A percentile compares a stretch with the other conserved stretches of the same genome.
These are phyloP conservation scores for Leptinotarsa tumamoca DNA, from an alignment of 2,888 invertebrate genomes.

Conservation along the genomic window DNA sequence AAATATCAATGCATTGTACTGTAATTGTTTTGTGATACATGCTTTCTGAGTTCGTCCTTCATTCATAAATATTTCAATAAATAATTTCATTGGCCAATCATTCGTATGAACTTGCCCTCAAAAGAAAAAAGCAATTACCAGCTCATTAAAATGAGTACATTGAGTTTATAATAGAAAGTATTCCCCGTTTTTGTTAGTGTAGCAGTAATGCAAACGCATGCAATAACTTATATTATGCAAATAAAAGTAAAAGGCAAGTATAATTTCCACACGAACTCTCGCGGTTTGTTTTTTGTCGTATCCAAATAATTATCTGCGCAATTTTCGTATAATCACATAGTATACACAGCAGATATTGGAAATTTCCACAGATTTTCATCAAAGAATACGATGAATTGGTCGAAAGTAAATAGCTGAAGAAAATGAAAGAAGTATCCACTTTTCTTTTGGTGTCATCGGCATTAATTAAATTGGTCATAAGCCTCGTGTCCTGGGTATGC, in stretches of 20 bases:
- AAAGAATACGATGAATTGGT: too few species aligned
- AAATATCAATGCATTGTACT: neutral
- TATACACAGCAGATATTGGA: too few species aligned
- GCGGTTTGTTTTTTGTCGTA: conserved; percentile 3
- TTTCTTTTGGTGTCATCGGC: too few species aligned
- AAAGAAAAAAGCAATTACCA: conserved; percentile 7
- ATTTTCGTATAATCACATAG: neutral
- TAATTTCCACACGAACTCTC: neutral
- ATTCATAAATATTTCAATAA: neutral
- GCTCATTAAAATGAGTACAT: conserved; percentile 1
- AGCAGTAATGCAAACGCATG: conserved; percentile 16
- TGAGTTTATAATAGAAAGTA: conserved; percentile 11
- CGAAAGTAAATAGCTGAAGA: too few species aligned
- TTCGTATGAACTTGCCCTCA: conserved; percentile 13
- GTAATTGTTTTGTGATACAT: neutral
- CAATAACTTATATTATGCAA: conserved; percentile 19
- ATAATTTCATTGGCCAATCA: conserved; percentile 2
- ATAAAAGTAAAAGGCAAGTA: conserved; percentile 14
- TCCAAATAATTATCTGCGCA: neutral
- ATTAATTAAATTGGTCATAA: too few species aligned
- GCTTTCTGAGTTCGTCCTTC: conserved; percentile 14
- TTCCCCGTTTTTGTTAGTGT: conserved; percentile 8
- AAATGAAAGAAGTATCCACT: too few species aligned
- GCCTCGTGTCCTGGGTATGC: too few species aligned
- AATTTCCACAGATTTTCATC: too few species aligned